phyloP scores from a whole-genome alignment of 2,797 vertebrate species.

The Rhabdomys pumilio region DNA sequence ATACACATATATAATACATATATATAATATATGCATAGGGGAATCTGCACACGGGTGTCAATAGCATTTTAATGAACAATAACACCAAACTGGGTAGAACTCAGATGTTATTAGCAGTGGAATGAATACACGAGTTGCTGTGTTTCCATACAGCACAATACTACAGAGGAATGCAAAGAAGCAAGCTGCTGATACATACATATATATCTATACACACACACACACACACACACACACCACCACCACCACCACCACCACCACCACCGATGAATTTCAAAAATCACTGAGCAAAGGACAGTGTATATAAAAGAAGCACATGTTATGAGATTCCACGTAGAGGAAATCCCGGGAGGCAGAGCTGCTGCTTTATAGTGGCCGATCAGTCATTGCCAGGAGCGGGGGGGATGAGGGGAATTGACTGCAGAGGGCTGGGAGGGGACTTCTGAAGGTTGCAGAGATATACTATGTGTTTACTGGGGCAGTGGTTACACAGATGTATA shows the following conservation, averaged over 20 bases:
- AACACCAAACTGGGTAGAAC: neutral
- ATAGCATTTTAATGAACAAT: conserved; percentile 39
- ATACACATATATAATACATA: neutral
- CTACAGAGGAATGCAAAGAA: conserved; percentile 30
- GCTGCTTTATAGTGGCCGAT: conserved; percentile 63
- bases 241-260: neutral
- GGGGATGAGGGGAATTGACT: neutral
- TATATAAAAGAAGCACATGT: neutral
- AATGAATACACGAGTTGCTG: neutral
- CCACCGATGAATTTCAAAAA: conserved; percentile 56
- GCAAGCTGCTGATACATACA: neutral
- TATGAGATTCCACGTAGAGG: conserved; percentile 32
- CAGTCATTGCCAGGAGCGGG: neutral
- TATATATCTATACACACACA: neutral
- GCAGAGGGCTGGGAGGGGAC: neutral
- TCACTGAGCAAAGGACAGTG: conserved; percentile 36
- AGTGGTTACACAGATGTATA: conserved; percentile 58
- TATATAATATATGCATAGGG: neutral
- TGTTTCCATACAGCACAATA: neutral
- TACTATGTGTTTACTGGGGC: conserved; percentile 18
- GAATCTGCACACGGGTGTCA: neutral
- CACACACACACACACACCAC: neutral
- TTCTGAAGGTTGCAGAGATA: conserved; percentile 67
- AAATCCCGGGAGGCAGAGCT: conserved; percentile 63
- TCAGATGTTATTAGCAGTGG: neutral